phyloP scores from a whole-genome alignment of 2,113 vertebrate species.

The Bettongia penicillata region DNA sequence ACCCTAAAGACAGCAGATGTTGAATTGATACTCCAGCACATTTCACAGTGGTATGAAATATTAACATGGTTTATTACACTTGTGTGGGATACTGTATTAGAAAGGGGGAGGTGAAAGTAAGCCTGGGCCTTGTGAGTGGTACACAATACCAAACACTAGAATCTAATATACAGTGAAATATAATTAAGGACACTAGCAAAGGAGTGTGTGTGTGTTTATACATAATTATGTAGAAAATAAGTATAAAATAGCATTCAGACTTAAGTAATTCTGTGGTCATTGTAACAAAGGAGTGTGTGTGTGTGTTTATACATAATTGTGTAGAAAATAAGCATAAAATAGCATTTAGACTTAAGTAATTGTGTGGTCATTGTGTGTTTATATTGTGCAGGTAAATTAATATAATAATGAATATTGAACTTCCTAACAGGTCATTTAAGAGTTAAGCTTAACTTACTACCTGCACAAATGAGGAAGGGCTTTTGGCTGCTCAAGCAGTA shows the following conservation, averaged over 20 bases:
- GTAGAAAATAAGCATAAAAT: constrained; percentile 80
- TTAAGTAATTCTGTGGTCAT: constrained; percentile 66
- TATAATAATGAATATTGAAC: constrained; percentile 37
- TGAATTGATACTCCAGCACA: constrained; percentile 95
- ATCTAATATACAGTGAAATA: constrained; percentile 44
- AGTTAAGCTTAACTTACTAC: neutral
- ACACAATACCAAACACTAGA: constrained; percentile 29
- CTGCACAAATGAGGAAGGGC: neutral
- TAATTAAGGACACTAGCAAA: constrained; percentile 58
- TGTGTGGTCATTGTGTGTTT: constrained; percentile 50
- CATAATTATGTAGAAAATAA: constrained; percentile 75
- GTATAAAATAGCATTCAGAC: constrained; percentile 77
- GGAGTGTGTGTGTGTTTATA: neutral
- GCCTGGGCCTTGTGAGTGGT: constrained; percentile 49
- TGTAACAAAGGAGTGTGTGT: neutral
- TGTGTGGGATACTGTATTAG: constrained; percentile 81
- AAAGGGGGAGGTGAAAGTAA: constrained; percentile 76
- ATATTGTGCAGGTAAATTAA: constrained; percentile 41
- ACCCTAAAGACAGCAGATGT: constrained; percentile 95
- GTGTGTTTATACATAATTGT: constrained; percentile 57
- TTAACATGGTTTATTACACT: constrained; percentile 93
- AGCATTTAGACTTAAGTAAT: constrained; percentile 73
- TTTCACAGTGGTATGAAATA: constrained; percentile 97
- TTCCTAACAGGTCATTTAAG: constrained; percentile 8
- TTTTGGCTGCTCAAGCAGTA: neutral